A percentile compares a stretch with the other conserved stretches of the same genome.
Conservation (phyloP, 2,113 vertebrate species). For the Oophaga pumilio region DNA sequence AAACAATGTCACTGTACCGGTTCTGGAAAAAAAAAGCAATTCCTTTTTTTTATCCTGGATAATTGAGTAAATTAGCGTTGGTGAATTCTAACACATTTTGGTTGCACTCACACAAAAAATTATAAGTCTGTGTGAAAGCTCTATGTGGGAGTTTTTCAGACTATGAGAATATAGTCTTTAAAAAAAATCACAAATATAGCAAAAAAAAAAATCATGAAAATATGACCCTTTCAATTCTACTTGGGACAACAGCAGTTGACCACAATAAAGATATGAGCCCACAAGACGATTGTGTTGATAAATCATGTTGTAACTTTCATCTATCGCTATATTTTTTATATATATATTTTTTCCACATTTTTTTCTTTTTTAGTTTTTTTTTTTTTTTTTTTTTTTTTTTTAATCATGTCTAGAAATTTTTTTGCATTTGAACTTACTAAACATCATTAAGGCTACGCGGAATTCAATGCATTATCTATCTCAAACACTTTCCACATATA, state of each 20-base stretch:
- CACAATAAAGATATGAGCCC: not conserved
- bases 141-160: not conserved
- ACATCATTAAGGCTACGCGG: constrained; percentile 30
- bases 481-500: not conserved
- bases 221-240: not conserved
- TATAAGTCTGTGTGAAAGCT: not conserved
- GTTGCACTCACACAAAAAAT: not conserved
- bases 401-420: not conserved
- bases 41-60: not conserved
- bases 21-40: not conserved
- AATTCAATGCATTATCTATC: constrained; percentile 5
- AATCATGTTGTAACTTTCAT: not conserved
- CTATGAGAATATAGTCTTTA: not conserved
- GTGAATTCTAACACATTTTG: not conserved
- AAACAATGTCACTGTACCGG: not conserved
- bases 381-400: not conserved
- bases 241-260: not conserved
- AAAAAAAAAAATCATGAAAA: not conserved
- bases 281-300: not conserved
- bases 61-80: not conserved
- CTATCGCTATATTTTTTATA: not conserved
- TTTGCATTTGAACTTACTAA: constrained; percentile 26
- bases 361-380: not conserved
- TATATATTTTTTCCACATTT: too few species aligned
- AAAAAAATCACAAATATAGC: not conserved